Evolutionary conservation across 1,140 invertebrate species (phyloP), one percentile per base, ranked within the genome.

Genomic region (Phthorimaea operculella): DNA sequence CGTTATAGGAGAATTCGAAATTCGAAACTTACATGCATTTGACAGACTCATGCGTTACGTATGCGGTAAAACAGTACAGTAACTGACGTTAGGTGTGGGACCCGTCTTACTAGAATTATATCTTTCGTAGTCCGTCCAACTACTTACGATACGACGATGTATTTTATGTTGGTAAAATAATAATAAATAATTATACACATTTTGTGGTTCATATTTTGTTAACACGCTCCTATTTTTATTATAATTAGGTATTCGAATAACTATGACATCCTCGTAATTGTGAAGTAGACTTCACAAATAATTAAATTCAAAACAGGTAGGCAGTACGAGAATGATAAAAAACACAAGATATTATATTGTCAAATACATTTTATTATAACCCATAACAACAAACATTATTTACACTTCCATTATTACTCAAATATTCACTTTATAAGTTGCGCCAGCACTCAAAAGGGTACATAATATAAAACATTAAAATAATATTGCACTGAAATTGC

Each of bases 401-500:
- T 39, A 39, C 36, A 39, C 36, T 12, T 39, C 21, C 21, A 28
- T 39, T 39, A 39, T 39, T 39, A n/a, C 2, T 12, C 36, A 39
- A 34, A 39, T n/a, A n/a, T 28, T 28, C 21, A 28, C 21, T 28
- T 28, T 28, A 28, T 28, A 28, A 28, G 21, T 28, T 12, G 44
- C 58, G 54, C 59, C 51, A 49, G 56, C 54, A 63, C 59, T 59
- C 34, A 39, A 39, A 4, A 39, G 10, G 36, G 36, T 12, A n/a
- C 21, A 28, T 28, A 57, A 54, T n/a, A n/a, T n/a, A 59, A 65
- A 28, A 6, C 6, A 28, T 28, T 4, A 28, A 28, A 28, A 28
- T 28, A 28, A 28, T 28, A 72, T 68, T 70, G 65, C 66, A 73
- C 66, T 6, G 59, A 54, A 58, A 54, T 58, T n/a, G 48, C 52